Conservation (phyloP, 2,888 invertebrate species). For the Augochlorella aurata region DNA sequence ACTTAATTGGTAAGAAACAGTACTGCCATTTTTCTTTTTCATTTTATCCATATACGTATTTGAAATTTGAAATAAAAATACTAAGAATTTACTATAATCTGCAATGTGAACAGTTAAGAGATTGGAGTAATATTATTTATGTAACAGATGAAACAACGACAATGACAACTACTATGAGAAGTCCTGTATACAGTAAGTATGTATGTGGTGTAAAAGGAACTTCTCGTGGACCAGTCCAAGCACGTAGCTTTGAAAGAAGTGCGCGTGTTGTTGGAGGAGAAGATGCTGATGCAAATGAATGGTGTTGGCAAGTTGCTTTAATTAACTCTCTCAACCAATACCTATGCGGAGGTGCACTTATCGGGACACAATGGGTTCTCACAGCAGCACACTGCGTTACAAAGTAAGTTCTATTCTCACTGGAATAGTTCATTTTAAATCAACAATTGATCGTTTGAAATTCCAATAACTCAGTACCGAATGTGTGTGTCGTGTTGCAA, state of each 20-base stretch:
- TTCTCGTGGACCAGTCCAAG: constrained; percentile 82
- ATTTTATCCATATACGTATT: too few relatives aligned
- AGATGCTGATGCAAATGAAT: constrained; percentile 95
- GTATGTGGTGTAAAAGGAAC: constrained; percentile 96
- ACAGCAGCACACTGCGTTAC: constrained; percentile 97
- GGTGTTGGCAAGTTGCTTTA: constrained; percentile 97
- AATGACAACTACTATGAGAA: constrained; percentile 84
- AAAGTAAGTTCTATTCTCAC: constrained; percentile 86
- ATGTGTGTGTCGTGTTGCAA: too few relatives aligned
- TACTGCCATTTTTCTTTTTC: too few relatives aligned
- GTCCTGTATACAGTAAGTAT: constrained; percentile 92
- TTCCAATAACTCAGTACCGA: too few relatives aligned
- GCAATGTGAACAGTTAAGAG: not conserved
- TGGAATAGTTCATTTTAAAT: not conserved
- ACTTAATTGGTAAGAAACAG: too few relatives aligned
- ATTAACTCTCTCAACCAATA: constrained; percentile 97
- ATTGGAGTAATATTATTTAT: not conserved
- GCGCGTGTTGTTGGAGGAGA: constrained; percentile 93
- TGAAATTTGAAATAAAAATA: too few relatives aligned
- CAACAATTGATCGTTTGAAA: too few relatives aligned
- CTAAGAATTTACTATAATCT: too few relatives aligned
- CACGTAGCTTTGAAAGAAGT: constrained; percentile 73
- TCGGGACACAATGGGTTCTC: constrained; percentile 96
- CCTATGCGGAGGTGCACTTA: constrained; percentile 95
- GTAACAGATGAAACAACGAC: constrained; percentile 70